Evolutionary conservation across 2,888 invertebrate species (phyloP), one percentile per base, ranked within the genome.

Genomic region (Celastrina argiolus): DNA sequence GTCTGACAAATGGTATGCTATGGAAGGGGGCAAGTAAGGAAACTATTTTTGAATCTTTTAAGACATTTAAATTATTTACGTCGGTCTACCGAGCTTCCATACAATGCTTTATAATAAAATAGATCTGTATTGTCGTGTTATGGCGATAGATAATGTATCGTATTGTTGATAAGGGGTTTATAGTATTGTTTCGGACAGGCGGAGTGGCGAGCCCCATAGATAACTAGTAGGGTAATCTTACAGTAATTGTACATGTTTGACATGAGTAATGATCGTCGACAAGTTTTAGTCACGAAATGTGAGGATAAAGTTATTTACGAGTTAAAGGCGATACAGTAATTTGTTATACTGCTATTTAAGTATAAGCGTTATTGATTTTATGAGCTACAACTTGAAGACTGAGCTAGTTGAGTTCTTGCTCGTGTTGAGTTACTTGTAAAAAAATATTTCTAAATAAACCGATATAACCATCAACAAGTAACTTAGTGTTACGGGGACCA

Each of bases 11-110:
- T 90, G 91, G 91, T 89, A 87, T 87, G 88, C 89, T 90, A 88
- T 88, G 85, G 87, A 88, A 39, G 89, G 88, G 89, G 91, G 90
- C 87, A 87, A 88, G 90, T 89, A 88, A 89, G 89, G 84, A 90
- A 88, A 91, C 91, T 91, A 91, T 91, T 91, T 91, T 91, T 91
- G 91, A 91, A 91, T 91, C 90, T 91, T 91, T 91, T 91, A 91
- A 91, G 90, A 91, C 89, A 88, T 87, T 88, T 91, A 89, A 90
- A 91, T 90, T 90, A 90, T 91, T 91, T 91, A 91, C 83, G 85
- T 85, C 81, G 87, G 88, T 84, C 83, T 82, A 82, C 84, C 85
- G 83, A 78, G 81, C 85, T 85, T 80, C 82, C 77, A 81, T 82
- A 83, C 90, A 89, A 90, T 90, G 89, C 84, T 90, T 91, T 90